These are phyloP conservation scores for Tiliacea aurago DNA, from an alignment of 2,888 invertebrate genomes.

Conservation along the genomic window DNA sequence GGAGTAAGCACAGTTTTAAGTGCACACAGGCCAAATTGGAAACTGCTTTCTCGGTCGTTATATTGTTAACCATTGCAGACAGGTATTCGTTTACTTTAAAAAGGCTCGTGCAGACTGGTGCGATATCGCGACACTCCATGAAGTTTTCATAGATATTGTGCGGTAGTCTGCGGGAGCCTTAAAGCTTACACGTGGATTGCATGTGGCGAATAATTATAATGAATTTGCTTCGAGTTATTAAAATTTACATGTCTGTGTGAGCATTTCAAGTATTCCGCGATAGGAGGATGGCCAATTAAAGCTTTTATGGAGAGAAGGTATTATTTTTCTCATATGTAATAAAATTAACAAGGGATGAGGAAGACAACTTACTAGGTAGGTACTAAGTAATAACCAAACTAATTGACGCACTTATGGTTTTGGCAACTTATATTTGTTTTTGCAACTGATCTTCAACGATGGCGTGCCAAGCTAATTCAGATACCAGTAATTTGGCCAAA, in stretches of 20 bases:
- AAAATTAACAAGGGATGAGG: not conserved
- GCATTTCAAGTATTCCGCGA: conserved; percentile 11
- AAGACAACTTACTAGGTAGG: too few species aligned
- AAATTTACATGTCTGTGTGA: conserved; percentile 25
- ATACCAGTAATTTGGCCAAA: too few species aligned
- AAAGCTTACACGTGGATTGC: conserved; percentile 32
- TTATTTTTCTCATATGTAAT: conserved; percentile 7
- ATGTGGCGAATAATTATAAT: conserved; percentile 38
- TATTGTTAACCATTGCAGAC: conserved; percentile 41
- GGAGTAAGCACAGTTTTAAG: conserved; percentile 39
- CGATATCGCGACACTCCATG: too few species aligned
- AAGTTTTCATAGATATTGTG: too few species aligned
- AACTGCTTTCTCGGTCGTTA: conserved; percentile 41
- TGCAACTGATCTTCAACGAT: not conserved
- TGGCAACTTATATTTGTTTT: not conserved
- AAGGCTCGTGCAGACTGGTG: too few species aligned
- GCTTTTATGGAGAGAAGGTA: not conserved
- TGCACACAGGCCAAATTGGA: conserved; percentile 45
- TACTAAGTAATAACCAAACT: not conserved
- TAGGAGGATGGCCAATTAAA: conserved; percentile 14
- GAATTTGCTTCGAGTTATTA: conserved; percentile 46
- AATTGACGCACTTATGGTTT: not conserved
- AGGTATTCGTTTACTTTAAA: conserved; percentile 21
- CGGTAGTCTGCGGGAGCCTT: not conserved
- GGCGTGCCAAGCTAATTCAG: not conserved